A percentile compares a stretch with the other conserved stretches of the same genome.
phyloP scores from a whole-genome alignment of 2,797 vertebrate species.

The Syngnathus rostellatus region DNA sequence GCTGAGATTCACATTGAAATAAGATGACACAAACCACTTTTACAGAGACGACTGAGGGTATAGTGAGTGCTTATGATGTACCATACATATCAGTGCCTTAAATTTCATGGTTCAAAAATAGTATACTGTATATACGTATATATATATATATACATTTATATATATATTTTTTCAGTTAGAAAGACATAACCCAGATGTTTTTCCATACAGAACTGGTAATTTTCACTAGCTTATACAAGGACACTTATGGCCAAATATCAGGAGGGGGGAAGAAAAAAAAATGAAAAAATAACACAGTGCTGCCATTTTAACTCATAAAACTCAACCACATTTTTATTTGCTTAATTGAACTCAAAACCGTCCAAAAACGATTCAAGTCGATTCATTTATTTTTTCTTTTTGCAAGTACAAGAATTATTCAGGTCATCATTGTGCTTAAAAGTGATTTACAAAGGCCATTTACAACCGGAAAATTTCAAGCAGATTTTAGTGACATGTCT shows the following conservation, averaged over 20 bases:
- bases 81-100: slow-evolving; percentile 64
- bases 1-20: slow-evolving; percentile 36
- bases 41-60: slow-evolving; percentile 54
- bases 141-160: not conserved
- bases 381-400: not conserved
- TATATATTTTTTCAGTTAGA: slow-evolving; percentile 60
- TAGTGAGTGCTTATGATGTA: slow-evolving; percentile 58
- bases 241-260: slow-evolving; percentile 64
- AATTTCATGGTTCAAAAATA: slow-evolving; percentile 69
- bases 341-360: slow-evolving; percentile 19
- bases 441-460: slow-evolving; percentile 20
- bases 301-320: slow-evolving; percentile 21
- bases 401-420: slow-evolving; percentile 21
- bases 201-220: slow-evolving; percentile 23
- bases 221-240: slow-evolving; percentile 66
- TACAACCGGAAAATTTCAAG: slow-evolving; percentile 7
- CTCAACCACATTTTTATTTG: slow-evolving; percentile 12
- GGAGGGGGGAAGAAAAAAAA: not conserved
- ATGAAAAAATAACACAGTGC: slow-evolving; percentile 16
- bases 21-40: slow-evolving; percentile 50
- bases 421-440: slow-evolving; percentile 51
- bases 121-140: not conserved
- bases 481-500: not conserved
- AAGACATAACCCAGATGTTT: slow-evolving; percentile 50
- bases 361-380: slow-evolving; percentile 8